A percentile compares a stretch with the other conserved stretches of the same genome.
Evolutionary conservation across 1,140 invertebrate genomes (phyloP).

Genomic region (Lordiphosa clarofinis): DNA sequence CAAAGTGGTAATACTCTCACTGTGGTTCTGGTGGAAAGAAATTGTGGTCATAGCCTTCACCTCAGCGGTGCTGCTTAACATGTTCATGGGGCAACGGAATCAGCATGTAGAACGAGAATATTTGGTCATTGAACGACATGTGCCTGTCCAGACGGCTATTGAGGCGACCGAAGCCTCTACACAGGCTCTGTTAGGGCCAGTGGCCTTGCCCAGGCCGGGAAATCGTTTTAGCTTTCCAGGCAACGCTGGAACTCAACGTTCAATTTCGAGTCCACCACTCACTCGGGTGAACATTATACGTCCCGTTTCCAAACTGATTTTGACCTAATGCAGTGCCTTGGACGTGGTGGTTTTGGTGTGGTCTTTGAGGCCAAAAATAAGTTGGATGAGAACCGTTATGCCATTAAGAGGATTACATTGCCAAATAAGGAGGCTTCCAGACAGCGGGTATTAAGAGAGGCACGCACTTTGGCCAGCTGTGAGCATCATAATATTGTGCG

Average conservation of each 20-base stretch:
- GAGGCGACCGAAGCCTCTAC: slow-evolving; percentile 76
- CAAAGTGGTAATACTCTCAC: slow-evolving; percentile 83
- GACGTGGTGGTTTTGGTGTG: slow-evolving; percentile 97
- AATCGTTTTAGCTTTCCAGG: slow-evolving; percentile 38
- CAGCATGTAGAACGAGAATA: slow-evolving; percentile 73
- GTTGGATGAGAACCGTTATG: slow-evolving; percentile 96
- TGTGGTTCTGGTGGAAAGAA: slow-evolving; percentile 93
- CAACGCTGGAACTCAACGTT: slow-evolving; percentile 29
- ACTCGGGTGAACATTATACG: slow-evolving; percentile 67
- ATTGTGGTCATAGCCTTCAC: slow-evolving; percentile 85
- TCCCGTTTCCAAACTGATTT: slow-evolving; percentile 92
- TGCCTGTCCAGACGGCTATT: slow-evolving; percentile 75
- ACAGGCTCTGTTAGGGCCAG: slow-evolving; percentile 56
- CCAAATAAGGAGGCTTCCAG: slow-evolving; percentile 89
- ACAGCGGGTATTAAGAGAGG: slow-evolving; percentile 94
- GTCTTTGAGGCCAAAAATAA: slow-evolving; percentile 98
- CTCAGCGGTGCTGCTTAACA: slow-evolving; percentile 83
- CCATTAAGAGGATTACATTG: slow-evolving; percentile 95
- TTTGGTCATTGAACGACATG: slow-evolving; percentile 79
- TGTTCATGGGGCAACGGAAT: slow-evolving; percentile 81
- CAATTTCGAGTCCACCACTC: slow-evolving; percentile 67
- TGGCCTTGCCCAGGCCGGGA: slow-evolving; percentile 22
- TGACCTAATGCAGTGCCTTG: slow-evolving; percentile 90
- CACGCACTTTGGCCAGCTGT: slow-evolving; percentile 94
- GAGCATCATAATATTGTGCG: slow-evolving; percentile 97